Percentiles rank a stretch among this genome's conserved stretches.
phyloP scores from a whole-genome alignment of 2,888 invertebrate genomes.

The Pachycephus smyrnensis region DNA sequence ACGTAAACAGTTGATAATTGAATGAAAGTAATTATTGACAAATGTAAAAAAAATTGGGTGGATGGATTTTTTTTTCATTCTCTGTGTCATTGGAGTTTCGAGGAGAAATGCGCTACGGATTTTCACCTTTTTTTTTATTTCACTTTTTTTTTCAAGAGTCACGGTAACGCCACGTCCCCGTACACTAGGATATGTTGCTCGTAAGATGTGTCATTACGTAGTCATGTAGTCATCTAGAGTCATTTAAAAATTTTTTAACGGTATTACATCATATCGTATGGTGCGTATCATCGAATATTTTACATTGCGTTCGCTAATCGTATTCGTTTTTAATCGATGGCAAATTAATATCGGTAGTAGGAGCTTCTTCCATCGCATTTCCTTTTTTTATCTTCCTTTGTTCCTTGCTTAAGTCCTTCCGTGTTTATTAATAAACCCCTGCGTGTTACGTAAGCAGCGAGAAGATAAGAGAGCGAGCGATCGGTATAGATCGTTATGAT shows the following conservation, averaged over 20 bases:
- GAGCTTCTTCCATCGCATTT: slow-evolving; percentile 10
- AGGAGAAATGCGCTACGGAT: background rate
- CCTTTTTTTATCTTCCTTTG: background rate
- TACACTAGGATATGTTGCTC: slow-evolving; percentile 66
- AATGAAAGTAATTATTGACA: no score
- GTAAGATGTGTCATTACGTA: slow-evolving; percentile 60
- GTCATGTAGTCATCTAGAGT: slow-evolving; percentile 35
- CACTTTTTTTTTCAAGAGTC: background rate
- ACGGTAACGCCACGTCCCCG: slow-evolving; percentile 46
- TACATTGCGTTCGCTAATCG: slow-evolving; percentile 49
- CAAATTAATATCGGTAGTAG: slow-evolving; percentile 37
- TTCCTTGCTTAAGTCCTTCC: background rate
- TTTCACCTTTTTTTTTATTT: background rate
- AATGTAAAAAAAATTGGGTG: no score
- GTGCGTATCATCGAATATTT: slow-evolving; percentile 59
- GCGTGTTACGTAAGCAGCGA: slow-evolving; percentile 7
- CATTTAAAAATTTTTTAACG: slow-evolving; percentile 33
- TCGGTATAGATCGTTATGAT: background rate
- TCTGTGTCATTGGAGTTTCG: background rate
- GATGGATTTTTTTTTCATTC: background rate
- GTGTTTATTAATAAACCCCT: slow-evolving; percentile 3
- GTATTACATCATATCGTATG: slow-evolving; percentile 42
- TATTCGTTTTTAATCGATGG: slow-evolving; percentile 28
- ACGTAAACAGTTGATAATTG: no score
- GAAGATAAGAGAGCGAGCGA: slow-evolving; percentile 1